Evolutionary conservation across 2,888 invertebrate genomes (phyloP).

Genomic region (Loripinus fragilis): DNA sequence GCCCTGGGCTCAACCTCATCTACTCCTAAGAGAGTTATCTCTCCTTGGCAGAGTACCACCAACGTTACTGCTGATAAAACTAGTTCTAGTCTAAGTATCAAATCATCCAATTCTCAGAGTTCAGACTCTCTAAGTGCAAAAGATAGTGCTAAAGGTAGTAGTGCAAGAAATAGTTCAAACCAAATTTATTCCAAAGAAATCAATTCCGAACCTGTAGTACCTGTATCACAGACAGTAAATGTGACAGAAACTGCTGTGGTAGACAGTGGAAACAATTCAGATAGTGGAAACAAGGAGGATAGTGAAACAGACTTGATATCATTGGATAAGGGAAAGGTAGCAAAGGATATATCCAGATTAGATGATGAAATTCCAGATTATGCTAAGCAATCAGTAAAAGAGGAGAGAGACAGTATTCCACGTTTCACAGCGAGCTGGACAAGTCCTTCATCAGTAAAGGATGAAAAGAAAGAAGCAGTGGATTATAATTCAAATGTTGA

Average conservation of each 20-base stretch:
- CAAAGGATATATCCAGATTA: neutral
- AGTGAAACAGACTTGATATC: too few species aligned
- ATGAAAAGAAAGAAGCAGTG: neutral
- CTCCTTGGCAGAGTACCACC: slow-evolving; percentile 12
- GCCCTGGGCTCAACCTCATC: slow-evolving; percentile 20
- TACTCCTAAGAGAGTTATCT: slow-evolving; percentile 18
- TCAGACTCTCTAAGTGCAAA: slow-evolving; percentile 20
- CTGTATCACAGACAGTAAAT: neutral
- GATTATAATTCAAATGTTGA: neutral
- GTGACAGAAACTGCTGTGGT: too few species aligned
- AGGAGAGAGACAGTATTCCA: neutral
- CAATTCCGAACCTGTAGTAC: neutral
- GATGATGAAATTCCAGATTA: too few species aligned
- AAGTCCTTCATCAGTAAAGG: neutral
- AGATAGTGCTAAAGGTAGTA: neutral
- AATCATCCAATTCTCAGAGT: neutral
- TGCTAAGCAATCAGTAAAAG: neutral
- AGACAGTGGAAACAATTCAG: too few species aligned
- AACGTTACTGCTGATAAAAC: neutral
- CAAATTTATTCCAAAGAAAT: too few species aligned
- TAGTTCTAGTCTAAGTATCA: neutral
- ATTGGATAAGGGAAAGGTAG: neutral
- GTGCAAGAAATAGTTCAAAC: neutral
- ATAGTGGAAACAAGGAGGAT: too few species aligned
- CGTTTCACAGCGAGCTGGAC: slow-evolving; percentile 6